Percentiles rank a stretch among this genome's conserved stretches.
Evolutionary conservation across 2,797 vertebrate genomes (phyloP).

Genomic region (Diplodus sargus): DNA sequence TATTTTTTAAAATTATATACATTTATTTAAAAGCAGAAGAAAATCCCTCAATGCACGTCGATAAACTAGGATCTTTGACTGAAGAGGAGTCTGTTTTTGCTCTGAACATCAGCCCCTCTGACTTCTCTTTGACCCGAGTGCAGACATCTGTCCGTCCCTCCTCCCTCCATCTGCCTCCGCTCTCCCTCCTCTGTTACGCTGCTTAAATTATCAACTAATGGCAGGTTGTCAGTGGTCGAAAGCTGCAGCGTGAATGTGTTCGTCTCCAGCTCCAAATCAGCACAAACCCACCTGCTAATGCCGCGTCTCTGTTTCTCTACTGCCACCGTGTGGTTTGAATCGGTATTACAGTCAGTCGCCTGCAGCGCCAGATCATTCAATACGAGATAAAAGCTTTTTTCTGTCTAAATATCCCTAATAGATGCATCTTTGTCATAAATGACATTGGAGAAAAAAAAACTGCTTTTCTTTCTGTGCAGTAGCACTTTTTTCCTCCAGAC

Average conservation of each 20-base stretch:
- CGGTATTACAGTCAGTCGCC: neutral
- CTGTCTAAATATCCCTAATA: neutral
- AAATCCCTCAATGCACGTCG: neutral
- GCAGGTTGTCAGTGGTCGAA: conserved; percentile 46
- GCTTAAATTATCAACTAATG: conserved; percentile 55
- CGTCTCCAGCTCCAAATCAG: conserved; percentile 15
- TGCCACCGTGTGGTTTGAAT: conserved; percentile 40
- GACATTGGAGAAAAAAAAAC: neutral
- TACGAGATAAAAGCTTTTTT: neutral
- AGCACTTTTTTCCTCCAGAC: conserved; percentile 5
- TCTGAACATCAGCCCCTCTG: conserved; percentile 9
- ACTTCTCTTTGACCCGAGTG: conserved; percentile 41
- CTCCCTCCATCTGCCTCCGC: conserved; percentile 18
- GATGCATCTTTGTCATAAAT: neutral
- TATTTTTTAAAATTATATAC: neutral
- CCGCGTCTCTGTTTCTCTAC: conserved; percentile 5
- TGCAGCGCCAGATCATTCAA: neutral
- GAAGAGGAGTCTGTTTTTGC: neutral
- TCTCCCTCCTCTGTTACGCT: conserved; percentile 29
- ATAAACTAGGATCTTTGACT: neutral
- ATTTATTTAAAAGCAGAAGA: neutral
- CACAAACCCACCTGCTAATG: conserved; percentile 15
- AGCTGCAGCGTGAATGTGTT: neutral
- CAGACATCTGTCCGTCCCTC: conserved; percentile 32
- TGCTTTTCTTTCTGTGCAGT: neutral